Conservation (phyloP, 1,140 invertebrate species). For the Drosophila orosa region DNA sequence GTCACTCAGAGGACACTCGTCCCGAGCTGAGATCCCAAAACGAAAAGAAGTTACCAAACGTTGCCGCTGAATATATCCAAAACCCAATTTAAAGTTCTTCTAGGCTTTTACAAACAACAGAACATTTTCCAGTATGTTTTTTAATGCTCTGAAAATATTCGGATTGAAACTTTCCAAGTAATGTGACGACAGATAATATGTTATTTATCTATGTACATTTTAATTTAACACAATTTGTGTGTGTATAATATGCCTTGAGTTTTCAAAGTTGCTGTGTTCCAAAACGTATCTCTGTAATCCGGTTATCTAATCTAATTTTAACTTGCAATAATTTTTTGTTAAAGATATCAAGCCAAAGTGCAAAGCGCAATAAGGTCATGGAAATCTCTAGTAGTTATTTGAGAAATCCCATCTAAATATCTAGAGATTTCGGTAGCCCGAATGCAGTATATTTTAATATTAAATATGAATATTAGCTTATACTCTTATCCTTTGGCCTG, state of each 20-base stretch:
- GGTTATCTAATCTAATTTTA: slow-evolving; percentile 55
- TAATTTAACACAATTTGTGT: slow-evolving; percentile 58
- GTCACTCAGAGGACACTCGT: slow-evolving; percentile 1
- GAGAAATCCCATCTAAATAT: slow-evolving; percentile 1
- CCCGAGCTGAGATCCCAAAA: slow-evolving; percentile 15
- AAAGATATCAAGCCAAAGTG: slow-evolving; percentile 29
- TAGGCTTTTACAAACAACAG: slow-evolving; percentile 84
- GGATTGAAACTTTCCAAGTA: slow-evolving; percentile 42
- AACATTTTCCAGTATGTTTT: slow-evolving; percentile 76
- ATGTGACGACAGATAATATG: slow-evolving; percentile 23
- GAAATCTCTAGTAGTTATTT: slow-evolving; percentile 4
- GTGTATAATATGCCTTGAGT: slow-evolving; percentile 62
- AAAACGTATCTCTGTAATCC: slow-evolving; percentile 45
- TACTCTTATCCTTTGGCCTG: slow-evolving; percentile 62
- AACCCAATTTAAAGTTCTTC: slow-evolving; percentile 73
- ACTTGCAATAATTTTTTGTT: slow-evolving; percentile 38
- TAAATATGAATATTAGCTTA: slow-evolving; percentile 10
- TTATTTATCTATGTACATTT: slow-evolving; percentile 47
- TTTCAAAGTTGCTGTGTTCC: slow-evolving; percentile 61
- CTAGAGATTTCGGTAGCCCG: background rate
- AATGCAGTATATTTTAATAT: background rate
- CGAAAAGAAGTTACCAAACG: slow-evolving; percentile 37
- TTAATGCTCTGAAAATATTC: slow-evolving; percentile 64
- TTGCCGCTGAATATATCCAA: slow-evolving; percentile 83
- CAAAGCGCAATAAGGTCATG: background rate